Evolutionary conservation across 2,888 invertebrate species (phyloP), one percentile per base, ranked within the genome.

Genomic region (Epinotia demarniana): DNA sequence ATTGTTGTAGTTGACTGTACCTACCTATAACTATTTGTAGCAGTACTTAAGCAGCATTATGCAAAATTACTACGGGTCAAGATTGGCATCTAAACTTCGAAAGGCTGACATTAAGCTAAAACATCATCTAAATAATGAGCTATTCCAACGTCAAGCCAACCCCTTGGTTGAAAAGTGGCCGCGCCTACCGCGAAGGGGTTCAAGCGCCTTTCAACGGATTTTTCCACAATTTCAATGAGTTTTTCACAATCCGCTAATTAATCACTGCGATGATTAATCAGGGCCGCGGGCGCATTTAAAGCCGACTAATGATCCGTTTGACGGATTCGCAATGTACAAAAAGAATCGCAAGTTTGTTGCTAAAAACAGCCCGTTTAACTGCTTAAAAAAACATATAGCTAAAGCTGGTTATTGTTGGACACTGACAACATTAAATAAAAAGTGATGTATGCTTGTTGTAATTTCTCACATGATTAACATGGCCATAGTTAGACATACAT

Each of bases 261-360:
- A 92, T 91, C 90, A 90, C 85, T 79, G 86, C 85, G 88, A 92
- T 92, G 90, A 92, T 92, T 91, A 91, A 92, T 92, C 88, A 89
- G 86, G 83, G 87, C 88, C 87, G 87, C 86, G 86, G 88, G 87
- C 85, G 83, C 84, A 87, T 89, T 91, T 88, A 86, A 88, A 90
- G 82, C 84, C 85, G 88, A 84, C 87, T 90, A 92, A 92, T 90
- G 90, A 91, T 90, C 85, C 90, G 87, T 89, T 90, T 90, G 89
- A 89, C 82, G 87, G 88, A 87, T 83, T 85, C 84, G 85, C 64
- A 55, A 13, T 68, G 73, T 62, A 69, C 68, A 62, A 18, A 67
- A 53, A 62, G 61, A 53, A 72, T 39, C 63, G 62, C 55, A 53
- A 66, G 53, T 55, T 66, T 53, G 66, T 53, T 66, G 13, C 12